phyloP scores from a whole-genome alignment of 2,888 invertebrate genomes.

The Gibbula magus region DNA sequence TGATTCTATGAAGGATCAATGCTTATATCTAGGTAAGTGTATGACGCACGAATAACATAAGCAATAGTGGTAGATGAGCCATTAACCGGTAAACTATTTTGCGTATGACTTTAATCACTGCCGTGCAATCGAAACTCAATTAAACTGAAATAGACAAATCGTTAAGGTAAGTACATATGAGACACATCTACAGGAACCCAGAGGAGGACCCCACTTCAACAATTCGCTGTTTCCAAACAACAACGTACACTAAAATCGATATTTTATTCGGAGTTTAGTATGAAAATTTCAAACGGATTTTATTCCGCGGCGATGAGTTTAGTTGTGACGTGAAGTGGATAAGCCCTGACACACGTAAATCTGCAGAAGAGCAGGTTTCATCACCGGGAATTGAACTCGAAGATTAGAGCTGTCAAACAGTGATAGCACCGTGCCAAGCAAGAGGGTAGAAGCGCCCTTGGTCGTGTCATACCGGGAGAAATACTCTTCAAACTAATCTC shows the following conservation, averaged over 20 bases:
- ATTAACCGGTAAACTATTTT: no score
- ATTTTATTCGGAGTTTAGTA: neutral
- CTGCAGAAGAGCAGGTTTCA: neutral
- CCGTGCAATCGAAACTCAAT: no score
- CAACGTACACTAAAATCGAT: neutral
- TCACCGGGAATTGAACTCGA: neutral
- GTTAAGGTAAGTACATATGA: neutral
- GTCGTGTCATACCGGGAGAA: no score
- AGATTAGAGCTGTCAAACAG: neutral
- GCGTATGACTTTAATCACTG: no score
- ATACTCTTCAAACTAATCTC: no score
- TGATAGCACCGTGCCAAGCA: no score
- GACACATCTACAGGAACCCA: neutral
- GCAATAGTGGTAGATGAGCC: no score
- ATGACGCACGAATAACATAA: no score
- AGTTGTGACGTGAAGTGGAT: neutral
- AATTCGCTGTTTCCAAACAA: neutral
- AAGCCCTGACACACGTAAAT: neutral
- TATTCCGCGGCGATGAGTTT: neutral
- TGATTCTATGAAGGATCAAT: no score
- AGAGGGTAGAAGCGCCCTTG: no score
- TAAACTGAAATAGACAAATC: no score
- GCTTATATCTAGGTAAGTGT: no score
- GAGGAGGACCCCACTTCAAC: neutral
- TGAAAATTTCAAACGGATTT: constrained; percentile 8